A percentile compares a stretch with the other conserved stretches of the same genome.
Conservation (phyloP, 2,888 invertebrate genomes). For the Melanargia galathea region DNA sequence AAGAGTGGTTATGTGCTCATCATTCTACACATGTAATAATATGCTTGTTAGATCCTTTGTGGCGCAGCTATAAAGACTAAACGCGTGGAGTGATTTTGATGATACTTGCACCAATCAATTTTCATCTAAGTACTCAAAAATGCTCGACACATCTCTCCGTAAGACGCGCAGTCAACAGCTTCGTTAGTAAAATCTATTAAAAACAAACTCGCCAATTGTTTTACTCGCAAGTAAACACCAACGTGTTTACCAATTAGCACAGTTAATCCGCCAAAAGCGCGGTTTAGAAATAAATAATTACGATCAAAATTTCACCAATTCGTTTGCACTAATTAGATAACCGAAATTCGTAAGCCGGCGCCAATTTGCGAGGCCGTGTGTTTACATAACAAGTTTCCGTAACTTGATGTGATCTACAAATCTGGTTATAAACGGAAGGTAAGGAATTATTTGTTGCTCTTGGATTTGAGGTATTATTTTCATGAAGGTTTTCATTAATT, state of each 20-base stretch:
- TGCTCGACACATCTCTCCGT: no score
- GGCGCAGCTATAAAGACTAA: no score
- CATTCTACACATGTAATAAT: no score
- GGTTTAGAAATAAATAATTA: constrained; percentile 25
- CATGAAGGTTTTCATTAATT: no score
- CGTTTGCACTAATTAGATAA: constrained; percentile 32
- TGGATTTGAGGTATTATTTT: no score
- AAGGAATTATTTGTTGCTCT: neutral
- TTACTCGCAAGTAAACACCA: constrained; percentile 3
- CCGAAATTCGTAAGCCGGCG: constrained; percentile 22
- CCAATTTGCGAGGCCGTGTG: constrained; percentile 25
- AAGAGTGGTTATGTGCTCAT: no score
- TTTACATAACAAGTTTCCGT: constrained; percentile 29
- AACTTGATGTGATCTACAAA: constrained; percentile 18
- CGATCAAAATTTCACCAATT: constrained; percentile 25
- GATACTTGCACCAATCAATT: no score
- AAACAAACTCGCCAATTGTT: neutral
- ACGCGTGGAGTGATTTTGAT: no score
- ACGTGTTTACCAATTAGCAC: constrained; percentile 16
- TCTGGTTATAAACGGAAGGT: neutral
- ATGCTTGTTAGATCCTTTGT: no score
- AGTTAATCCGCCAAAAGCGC: constrained; percentile 16
- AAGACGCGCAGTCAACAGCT: no score
- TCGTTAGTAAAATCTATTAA: neutral
- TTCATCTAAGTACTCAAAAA: no score